Base-by-base conservation (phyloP, 37 sponge, comb jelly and placozoan species). In the Theonella swinhoei region DNA sequence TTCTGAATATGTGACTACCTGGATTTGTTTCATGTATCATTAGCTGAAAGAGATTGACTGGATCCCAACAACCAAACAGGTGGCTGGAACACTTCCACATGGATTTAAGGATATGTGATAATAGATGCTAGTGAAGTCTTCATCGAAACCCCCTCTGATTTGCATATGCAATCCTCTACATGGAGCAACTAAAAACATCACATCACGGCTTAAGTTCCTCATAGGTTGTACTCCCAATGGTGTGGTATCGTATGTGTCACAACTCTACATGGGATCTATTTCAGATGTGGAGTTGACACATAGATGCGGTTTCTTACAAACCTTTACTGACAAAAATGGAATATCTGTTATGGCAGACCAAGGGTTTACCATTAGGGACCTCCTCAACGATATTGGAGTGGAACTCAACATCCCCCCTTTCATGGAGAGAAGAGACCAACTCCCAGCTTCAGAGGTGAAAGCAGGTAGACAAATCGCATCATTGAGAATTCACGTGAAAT, bases 341-440 rank as follows among this genome's bases (percentile, higher is more conserved):
- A 54, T 72, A 0, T 72, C 72, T 17, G 41, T 88, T 4, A 74
- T 88, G 77, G 88, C 77, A 9, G 88, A 88, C 25, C 54, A 69
- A 33, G 88, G 88, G 1, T 88, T 88, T 31, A 82, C 83, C 0
- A 77, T 83, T 31, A 58, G 78, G 63, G 89, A 88, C 29, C 40
- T 41, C 64, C 58, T 88, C 42, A 60, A 70, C 0, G 73, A 41
- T 22, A 17, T 76, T 3, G 75, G 75, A 5, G 59, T 83, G 4
- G 76, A 60, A n/a, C 34, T 88, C 0, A 83, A 83, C 47, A 88
- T 83, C 4, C 89, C 89, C n/a, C 83, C 89, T 14, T 75, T 77
- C 29, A 30, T 76, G 2, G 73, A 68, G 24, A 72, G 70, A 34
- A 9, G 64, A 5, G 9, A 25, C 8, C 84, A 83, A 47, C 42